Conservation (phyloP, 2,113 vertebrate genomes). For the Pyrgilauda ruficollis region DNA sequence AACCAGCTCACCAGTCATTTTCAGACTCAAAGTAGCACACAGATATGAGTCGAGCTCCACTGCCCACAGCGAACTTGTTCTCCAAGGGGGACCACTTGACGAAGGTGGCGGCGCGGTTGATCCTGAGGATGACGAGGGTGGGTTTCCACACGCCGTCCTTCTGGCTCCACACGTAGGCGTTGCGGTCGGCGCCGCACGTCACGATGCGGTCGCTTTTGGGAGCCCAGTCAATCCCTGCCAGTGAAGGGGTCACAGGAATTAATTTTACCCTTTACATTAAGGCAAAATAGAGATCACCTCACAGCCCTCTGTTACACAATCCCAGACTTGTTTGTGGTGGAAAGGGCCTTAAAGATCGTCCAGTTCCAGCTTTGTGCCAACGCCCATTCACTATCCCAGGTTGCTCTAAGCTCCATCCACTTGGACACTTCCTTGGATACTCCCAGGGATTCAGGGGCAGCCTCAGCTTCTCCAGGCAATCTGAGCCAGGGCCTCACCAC, state of each 20-base stretch:
- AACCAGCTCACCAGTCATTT: slow-evolving; percentile 90
- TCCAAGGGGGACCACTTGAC: slow-evolving; percentile 98
- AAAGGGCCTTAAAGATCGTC: background rate
- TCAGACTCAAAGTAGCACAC: slow-evolving; percentile 99
- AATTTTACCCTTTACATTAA: background rate
- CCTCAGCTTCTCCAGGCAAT: background rate
- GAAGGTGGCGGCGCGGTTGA: slow-evolving; percentile 96
- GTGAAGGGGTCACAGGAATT: background rate
- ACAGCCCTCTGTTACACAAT: background rate
- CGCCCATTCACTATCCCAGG: accelerated
- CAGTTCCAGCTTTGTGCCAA: too few species aligned
- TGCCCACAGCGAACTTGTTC: slow-evolving; percentile 98
- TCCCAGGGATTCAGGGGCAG: background rate
- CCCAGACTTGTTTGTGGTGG: background rate
- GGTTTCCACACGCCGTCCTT: slow-evolving; percentile 98
- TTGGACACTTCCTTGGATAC: background rate
- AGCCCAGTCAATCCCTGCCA: slow-evolving; percentile 96
- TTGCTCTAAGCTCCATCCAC: accelerated
- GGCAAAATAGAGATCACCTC: background rate
- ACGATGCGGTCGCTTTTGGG: slow-evolving; percentile 98
- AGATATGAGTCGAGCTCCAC: slow-evolving; percentile 95
- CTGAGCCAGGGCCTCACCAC: background rate
- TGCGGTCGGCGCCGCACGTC: slow-evolving; percentile 95
- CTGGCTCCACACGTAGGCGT: slow-evolving; percentile 98
- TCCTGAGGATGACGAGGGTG: slow-evolving; percentile 95